phyloP scores from a whole-genome alignment of 2,888 invertebrate genomes.

The Morinoia aosen region DNA sequence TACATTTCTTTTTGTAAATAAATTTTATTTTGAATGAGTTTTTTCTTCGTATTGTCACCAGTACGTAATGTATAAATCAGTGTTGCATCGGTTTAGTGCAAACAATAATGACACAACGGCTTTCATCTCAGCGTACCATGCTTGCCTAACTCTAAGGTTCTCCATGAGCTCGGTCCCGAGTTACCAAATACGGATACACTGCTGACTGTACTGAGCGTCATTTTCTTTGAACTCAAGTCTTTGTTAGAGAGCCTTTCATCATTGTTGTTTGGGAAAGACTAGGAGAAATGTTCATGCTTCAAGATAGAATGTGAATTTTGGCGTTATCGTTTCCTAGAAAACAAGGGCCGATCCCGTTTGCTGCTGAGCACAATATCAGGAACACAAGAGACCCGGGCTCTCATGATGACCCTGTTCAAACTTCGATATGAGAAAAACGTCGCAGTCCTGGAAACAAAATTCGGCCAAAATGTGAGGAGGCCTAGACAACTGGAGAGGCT shows the following conservation, averaged over 20 bases:
- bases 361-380: background rate
- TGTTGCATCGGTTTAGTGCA: background rate
- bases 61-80: too few relatives aligned
- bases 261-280: constrained; percentile 21
- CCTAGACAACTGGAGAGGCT: constrained; percentile 49
- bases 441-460: constrained; percentile 18
- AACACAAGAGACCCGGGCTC: background rate
- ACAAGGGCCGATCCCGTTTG: background rate
- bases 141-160: background rate
- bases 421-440: constrained; percentile 38
- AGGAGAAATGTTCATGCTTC: background rate
- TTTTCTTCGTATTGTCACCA: too few relatives aligned
- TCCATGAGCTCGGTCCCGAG: background rate
- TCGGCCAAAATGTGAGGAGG: constrained; percentile 38
- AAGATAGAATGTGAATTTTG: background rate
- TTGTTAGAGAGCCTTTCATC: background rate
- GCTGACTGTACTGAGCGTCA: background rate
- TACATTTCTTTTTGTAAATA: too few relatives aligned
- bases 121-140: background rate
- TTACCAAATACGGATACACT: background rate
- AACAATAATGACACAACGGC: background rate
- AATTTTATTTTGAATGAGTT: too few relatives aligned
- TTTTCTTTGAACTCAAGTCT: constrained; percentile 10
- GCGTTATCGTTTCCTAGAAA: background rate
- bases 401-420: constrained; percentile 41